Conservation (phyloP, 1,140 invertebrate species). For the Aethina tumida region DNA sequence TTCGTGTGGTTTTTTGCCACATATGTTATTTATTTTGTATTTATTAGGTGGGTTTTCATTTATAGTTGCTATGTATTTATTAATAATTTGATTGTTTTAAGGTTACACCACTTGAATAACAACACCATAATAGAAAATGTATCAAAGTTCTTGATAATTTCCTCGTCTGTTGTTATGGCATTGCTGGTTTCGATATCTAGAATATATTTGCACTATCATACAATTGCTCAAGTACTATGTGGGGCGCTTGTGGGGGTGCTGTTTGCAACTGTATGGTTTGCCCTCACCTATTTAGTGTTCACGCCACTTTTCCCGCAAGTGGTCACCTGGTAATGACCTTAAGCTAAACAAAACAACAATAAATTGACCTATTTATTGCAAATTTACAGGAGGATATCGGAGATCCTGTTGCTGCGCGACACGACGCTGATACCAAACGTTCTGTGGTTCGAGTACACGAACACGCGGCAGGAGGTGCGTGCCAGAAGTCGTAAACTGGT, state of each 20-base stretch:
- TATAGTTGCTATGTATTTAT: background rate
- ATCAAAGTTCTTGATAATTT: constrained; percentile 58
- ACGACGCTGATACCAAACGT: constrained; percentile 89
- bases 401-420: constrained; percentile 78
- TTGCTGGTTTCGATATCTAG: constrained; percentile 56
- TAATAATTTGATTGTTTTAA: constrained; percentile 36
- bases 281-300: constrained; percentile 64
- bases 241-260: constrained; percentile 48
- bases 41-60: constrained; percentile 59
- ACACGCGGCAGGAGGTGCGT: constrained; percentile 67
- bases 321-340: constrained; percentile 61
- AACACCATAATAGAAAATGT: constrained; percentile 63
- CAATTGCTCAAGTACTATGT: constrained; percentile 69
- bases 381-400: constrained; percentile 67
- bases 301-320: constrained; percentile 80
- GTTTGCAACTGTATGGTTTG: constrained; percentile 45
- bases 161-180: constrained; percentile 48
- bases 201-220: constrained; percentile 84
- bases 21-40: constrained; percentile 78
- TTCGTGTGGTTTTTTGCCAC: constrained; percentile 88
- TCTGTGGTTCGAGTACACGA: constrained; percentile 92
- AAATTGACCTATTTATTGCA: background rate
- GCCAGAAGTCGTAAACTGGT: constrained; percentile 73
- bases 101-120: constrained; percentile 72
- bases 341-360: background rate